Base-by-base conservation (phyloP, 2,113 vertebrate species). In the Macrotis lagotis region DNA sequence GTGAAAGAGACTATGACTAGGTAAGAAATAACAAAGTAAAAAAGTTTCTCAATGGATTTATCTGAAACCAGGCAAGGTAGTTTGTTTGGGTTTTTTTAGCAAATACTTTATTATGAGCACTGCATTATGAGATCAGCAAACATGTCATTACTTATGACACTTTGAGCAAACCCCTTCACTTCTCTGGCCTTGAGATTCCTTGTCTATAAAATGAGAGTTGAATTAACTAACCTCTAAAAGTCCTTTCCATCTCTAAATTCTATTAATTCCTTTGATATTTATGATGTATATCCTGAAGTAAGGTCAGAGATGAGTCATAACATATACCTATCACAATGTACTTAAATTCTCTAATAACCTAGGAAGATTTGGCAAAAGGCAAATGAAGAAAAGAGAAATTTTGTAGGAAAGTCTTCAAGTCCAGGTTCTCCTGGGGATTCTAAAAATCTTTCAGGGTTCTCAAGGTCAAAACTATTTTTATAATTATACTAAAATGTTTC, bases 301-400 rank as follows among this genome's bases (percentile, higher is more conserved):
- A 55, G 51, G n/a, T 4, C 51, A 31, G 37, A 25, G 49, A 24
- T n/a, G 25, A 53, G 44, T 55, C 50, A 28, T 74, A 88, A 48
- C 11, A 50, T 66, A 16, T 26, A 31, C 0, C 49, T 51, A 91
- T 31, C 28, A 25, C 47, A 53, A 44, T 11, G 89, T 74, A 52
- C 52, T 26, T 53, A 92, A 94, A n/a, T 91, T 74, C n/a, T 92
- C 24, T 91, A 50, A 50, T 88, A 55, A 88, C 24, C 88, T 88
- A 50, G 9, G 24, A 92, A 90, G 22, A 37, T 22, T n/a, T n/a
- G 66, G 37, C 37, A n/a, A 74, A n/a, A 74, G 37, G 66, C 37
- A n/a, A 74, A n/a, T 74, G 37, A 74, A n/a, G 16, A 74, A 74
- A 74, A 74, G 37, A 74, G 14, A 74, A 74, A 74, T n/a, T 1